Percentiles rank a stretch among this genome's conserved stretches.
Conservation (phyloP, 2,888 invertebrate species). For the Eudasyphora cyanicolor region DNA sequence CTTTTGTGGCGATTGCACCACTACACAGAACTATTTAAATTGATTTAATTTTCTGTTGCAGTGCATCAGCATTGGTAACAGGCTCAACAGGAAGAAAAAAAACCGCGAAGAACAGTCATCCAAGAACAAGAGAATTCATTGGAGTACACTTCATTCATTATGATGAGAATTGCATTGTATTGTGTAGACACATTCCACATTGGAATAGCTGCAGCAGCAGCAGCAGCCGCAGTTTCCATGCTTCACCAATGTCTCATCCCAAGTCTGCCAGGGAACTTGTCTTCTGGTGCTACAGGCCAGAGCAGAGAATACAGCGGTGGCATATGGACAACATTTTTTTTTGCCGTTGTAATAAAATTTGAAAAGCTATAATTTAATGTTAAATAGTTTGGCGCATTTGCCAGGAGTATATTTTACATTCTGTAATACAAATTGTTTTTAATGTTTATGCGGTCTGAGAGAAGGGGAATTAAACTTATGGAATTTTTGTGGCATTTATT, state of each 20-base stretch:
- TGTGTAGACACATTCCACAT: constrained; percentile 25
- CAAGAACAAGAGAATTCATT: constrained; percentile 26
- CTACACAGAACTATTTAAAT: constrained; percentile 19
- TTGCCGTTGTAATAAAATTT: constrained; percentile 48
- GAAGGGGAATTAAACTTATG: neutral
- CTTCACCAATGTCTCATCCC: neutral
- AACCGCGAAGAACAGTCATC: neutral
- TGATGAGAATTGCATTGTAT: constrained; percentile 23
- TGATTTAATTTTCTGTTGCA: constrained; percentile 31
- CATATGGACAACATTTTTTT: constrained; percentile 1
- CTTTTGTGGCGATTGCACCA: neutral
- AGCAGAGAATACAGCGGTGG: neutral
- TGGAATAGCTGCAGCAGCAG: neutral
- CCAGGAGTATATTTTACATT: constrained; percentile 29
- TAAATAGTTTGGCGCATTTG: constrained; percentile 61
- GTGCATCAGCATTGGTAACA: too few relatives aligned
- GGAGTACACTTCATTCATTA: constrained; percentile 50
- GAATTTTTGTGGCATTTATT: constrained; percentile 8
- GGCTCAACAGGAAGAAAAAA: neutral
- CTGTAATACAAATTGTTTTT: constrained; percentile 29
- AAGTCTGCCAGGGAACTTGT: constrained; percentile 1
- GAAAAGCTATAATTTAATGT: constrained; percentile 65
- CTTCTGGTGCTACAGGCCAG: neutral
- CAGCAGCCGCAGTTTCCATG: neutral
- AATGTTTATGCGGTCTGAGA: neutral